These are phyloP conservation scores for Orius insidiosus DNA, from an alignment of 1,140 invertebrate genomes.

Conservation along the genomic window DNA sequence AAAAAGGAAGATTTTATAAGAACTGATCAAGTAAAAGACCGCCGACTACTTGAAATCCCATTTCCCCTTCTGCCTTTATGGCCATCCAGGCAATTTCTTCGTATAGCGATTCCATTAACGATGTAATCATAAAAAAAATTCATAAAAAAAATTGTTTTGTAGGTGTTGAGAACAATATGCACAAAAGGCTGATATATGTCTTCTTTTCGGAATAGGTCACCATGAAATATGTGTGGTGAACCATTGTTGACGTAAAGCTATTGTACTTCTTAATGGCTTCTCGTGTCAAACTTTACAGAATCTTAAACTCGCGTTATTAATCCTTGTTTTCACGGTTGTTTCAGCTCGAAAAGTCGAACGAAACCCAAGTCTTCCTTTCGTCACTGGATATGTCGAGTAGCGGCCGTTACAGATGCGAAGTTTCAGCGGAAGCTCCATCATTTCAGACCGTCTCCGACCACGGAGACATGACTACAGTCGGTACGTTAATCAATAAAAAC, in stretches of 20 bases:
- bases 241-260: constrained; percentile 5
- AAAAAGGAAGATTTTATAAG: neutral
- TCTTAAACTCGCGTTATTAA: too few species aligned
- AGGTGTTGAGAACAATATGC: too few species aligned
- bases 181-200: too few species aligned
- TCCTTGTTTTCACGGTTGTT: constrained; percentile 23
- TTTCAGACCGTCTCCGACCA: constrained; percentile 62
- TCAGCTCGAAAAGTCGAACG: constrained; percentile 56
- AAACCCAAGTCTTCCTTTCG: constrained; percentile 49
- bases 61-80: too few species aligned
- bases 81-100: too few species aligned
- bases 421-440: constrained; percentile 64
- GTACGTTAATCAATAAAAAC: constrained; percentile 34
- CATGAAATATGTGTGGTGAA: neutral
- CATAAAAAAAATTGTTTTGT: too few species aligned
- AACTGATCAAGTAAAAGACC: neutral
- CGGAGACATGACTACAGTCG: constrained; percentile 56
- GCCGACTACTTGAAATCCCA: too few species aligned
- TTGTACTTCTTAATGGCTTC: neutral
- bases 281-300: neutral
- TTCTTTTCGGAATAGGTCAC: too few species aligned
- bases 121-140: too few species aligned
- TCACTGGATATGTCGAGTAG: constrained; percentile 57
- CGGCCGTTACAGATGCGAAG: constrained; percentile 66
- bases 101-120: too few species aligned